These are phyloP conservation scores for Aurelia sp. DNA, from an alignment of 30 jellyfish, hydroid and myxozoan genomes.

Conservation along the genomic window DNA sequence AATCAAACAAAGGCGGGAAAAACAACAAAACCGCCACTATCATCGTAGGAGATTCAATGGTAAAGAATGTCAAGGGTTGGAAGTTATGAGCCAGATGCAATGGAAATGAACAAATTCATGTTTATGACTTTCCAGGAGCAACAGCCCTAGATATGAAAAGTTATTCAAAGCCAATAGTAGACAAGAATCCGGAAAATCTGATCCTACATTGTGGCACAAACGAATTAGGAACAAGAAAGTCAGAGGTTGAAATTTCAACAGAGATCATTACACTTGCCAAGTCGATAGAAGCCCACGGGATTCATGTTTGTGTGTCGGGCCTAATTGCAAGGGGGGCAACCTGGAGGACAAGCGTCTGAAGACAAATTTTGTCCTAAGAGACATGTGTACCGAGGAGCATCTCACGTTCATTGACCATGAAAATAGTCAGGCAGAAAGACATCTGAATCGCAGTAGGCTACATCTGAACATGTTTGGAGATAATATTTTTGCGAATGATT, in stretches of 20 bases:
- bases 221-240: not conserved
- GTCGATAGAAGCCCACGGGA: not conserved
- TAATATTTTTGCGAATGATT: not conserved
- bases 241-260: conserved; percentile 20
- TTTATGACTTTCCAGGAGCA: conserved; percentile 27
- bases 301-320: conserved; percentile 3
- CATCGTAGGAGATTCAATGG: conserved; percentile 20
- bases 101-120: not conserved
- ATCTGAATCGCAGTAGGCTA: conserved; percentile 19
- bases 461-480: conserved; percentile 23
- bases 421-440: conserved; percentile 10
- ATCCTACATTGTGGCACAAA: not conserved
- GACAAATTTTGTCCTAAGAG: conserved; percentile 13
- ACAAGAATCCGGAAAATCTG: conserved; percentile 4
- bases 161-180: conserved; percentile 13
- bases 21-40: not conserved
- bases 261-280: conserved; percentile 18
- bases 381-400: conserved; percentile 25
- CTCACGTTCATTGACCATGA: conserved; percentile 2
- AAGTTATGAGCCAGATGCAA: not conserved
- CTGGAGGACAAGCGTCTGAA: conserved; percentile 25
- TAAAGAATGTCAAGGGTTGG: conserved; percentile 22
- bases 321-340: conserved; percentile 4
- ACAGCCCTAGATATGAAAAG: not conserved
- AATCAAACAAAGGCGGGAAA: not conserved